Base-by-base conservation (phyloP, 2,113 vertebrate species). In the Cinclus mexicanus region DNA sequence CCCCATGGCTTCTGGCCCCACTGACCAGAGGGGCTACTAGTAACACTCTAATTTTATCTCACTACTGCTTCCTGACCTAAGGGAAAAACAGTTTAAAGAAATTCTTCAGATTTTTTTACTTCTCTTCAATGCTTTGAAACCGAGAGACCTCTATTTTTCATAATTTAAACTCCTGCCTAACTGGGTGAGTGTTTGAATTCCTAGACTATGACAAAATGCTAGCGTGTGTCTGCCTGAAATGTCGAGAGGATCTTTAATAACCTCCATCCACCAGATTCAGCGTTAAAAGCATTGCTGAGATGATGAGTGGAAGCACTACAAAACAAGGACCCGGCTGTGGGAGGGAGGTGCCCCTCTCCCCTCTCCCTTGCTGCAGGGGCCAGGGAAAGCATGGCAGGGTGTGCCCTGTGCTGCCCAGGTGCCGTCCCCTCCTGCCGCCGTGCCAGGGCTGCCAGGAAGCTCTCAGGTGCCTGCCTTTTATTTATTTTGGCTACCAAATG, bases 151-250 rank as follows among this genome's bases (percentile, higher is more conserved):
- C 96, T 94, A 96, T 87, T 98, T 97, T 95, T 97, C 97, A 95
- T 97, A 96, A 97, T 97, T 97, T 97, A 97, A 97, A 97, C 95
- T 97, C 90, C 95, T 96, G 95, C 97, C 94, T 94, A 91, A 97
- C 94, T 96, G 93, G 79, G 96, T 91, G 96, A 98, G 95, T 97
- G 94, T 97, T 97, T 96, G 97, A 97, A 98, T 98, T 98, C 97
- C 97, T 97, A 98, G 98, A 98, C 98, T 98, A 97, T 98, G 98
- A 98, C 97, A 97, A 97, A 97, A 97, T 92, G 92, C 95, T 96
- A 97, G 97, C 95, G 67, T 97, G 95, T 71, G 97, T 98, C 97
- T 98, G 97, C 98, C 95, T 97, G 96, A 98, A 98, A 98, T 97
- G 95, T 97, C 96, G 97, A 97, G 98, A 98, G 97, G 97, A 97